Percentiles rank a stretch among this genome's conserved stretches.
These are phyloP conservation scores for Strigamia crassipes DNA, from an alignment of 2,888 invertebrate genomes.

Conservation along the genomic window DNA sequence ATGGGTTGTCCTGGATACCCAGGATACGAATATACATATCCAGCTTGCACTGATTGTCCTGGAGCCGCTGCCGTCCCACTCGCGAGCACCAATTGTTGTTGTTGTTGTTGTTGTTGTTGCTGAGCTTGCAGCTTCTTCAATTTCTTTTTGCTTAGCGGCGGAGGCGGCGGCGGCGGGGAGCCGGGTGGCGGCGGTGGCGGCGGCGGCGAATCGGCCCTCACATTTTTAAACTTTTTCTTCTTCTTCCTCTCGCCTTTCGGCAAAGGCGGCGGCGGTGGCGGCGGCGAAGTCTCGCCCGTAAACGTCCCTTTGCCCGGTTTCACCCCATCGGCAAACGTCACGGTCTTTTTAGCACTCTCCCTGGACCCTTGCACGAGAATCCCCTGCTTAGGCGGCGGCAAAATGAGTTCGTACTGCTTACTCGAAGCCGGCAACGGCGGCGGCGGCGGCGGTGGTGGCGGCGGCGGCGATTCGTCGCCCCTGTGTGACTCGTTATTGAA, in stretches of 20 bases:
- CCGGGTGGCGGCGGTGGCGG: slow-evolving; percentile 49
- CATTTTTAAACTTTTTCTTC: neutral
- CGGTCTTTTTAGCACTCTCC: slow-evolving; percentile 51
- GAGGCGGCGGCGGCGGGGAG: slow-evolving; percentile 50
- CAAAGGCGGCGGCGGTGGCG: slow-evolving; percentile 45
- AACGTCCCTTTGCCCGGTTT: slow-evolving; percentile 51
- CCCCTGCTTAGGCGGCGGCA: slow-evolving; percentile 51
- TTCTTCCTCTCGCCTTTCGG: slow-evolving; percentile 40
- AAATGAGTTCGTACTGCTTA: slow-evolving; percentile 43
- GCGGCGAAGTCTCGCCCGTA: slow-evolving; percentile 44
- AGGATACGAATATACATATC: slow-evolving; percentile 50
- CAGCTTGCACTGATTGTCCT: slow-evolving; percentile 44
- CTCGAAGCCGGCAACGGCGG: slow-evolving; percentile 19
- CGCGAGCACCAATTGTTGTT: slow-evolving; percentile 31
- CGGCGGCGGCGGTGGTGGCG: slow-evolving; percentile 38
- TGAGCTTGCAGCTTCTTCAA: slow-evolving; percentile 3
- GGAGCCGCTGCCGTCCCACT: neutral
- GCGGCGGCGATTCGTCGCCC: slow-evolving; percentile 17
- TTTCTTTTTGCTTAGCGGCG: slow-evolving; percentile 50
- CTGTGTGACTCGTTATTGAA: neutral
- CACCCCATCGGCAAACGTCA: slow-evolving; percentile 52
- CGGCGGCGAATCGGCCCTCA: slow-evolving; percentile 47
- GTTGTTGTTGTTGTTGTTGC: slow-evolving; percentile 47
- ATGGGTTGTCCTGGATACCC: slow-evolving; percentile 50
- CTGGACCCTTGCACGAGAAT: slow-evolving; percentile 51